Evolutionary conservation across 2,888 invertebrate species (phyloP).

Genomic region (Drosophila meridionalis): DNA sequence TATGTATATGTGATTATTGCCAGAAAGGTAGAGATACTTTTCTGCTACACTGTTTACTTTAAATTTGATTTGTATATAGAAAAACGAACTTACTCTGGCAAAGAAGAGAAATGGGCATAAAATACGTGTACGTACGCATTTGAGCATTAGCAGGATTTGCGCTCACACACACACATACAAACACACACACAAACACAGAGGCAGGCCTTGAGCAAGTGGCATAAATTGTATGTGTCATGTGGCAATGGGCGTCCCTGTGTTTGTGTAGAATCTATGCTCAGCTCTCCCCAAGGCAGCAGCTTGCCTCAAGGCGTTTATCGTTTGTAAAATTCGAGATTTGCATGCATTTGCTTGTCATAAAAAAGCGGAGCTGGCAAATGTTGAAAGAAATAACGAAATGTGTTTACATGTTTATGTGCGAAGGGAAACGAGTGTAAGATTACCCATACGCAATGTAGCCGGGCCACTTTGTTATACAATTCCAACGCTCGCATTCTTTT

Average conservation of each 20-base stretch:
- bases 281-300: slow-evolving; percentile 51
- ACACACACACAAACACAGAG: slow-evolving; percentile 11
- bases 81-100: slow-evolving; percentile 42
- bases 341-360: slow-evolving; percentile 78
- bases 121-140: slow-evolving; percentile 68
- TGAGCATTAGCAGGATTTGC: slow-evolving; percentile 69
- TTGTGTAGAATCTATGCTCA: slow-evolving; percentile 1
- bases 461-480: slow-evolving; percentile 66
- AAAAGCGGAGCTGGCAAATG: slow-evolving; percentile 38
- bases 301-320: slow-evolving; percentile 76
- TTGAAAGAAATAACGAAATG: slow-evolving; percentile 58
- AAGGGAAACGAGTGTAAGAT: slow-evolving; percentile 61
- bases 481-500: slow-evolving; percentile 6
- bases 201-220: slow-evolving; percentile 41
- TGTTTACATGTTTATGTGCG: slow-evolving; percentile 73
- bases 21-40: neutral
- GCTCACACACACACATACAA: slow-evolving; percentile 30
- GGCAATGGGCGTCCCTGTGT: slow-evolving; percentile 14
- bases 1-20: too few relatives aligned
- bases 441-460: slow-evolving; percentile 71
- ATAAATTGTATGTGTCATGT: slow-evolving; percentile 63
- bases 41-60: slow-evolving; percentile 20
- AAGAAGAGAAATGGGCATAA: slow-evolving; percentile 64
- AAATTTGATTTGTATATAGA: slow-evolving; percentile 61
- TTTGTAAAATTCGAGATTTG: slow-evolving; percentile 79